These are phyloP conservation scores for Pantherophis vulpinus DNA, from an alignment of 2,797 vertebrate species.

Conservation along the genomic window DNA sequence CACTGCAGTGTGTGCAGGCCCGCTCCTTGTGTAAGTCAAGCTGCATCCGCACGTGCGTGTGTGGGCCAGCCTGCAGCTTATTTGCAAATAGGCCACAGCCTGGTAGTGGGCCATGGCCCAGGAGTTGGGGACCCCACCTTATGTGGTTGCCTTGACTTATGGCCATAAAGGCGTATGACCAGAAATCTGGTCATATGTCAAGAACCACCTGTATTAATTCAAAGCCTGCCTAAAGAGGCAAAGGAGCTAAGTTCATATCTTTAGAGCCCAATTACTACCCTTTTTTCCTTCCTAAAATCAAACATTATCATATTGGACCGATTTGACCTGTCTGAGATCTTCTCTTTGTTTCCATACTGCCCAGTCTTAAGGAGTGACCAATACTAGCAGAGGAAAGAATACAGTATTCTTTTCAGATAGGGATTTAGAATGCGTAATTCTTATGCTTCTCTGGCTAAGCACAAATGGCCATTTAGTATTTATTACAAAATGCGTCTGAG, in stretches of 20 bases:
- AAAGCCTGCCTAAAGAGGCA: background rate
- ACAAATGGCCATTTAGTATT: background rate
- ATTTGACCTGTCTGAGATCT: background rate
- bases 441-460: background rate
- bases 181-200: background rate
- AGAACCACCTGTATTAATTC: background rate
- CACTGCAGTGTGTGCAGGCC: background rate
- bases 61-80: background rate
- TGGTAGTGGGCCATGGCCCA: background rate
- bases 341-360: background rate
- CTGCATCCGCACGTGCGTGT: accelerated
- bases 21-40: background rate
- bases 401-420: background rate
- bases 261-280: background rate
- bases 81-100: background rate
- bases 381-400: background rate
- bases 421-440: background rate
- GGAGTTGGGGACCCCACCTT: background rate
- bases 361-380: background rate
- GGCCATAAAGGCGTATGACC: background rate
- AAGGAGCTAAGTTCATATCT: background rate
- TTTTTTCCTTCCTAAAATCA: background rate
- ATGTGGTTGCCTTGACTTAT: background rate
- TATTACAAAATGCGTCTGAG: background rate
- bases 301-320: background rate